These are phyloP conservation scores for Hirundo rustica DNA, from an alignment of 2,797 vertebrate species.

Conservation along the genomic window DNA sequence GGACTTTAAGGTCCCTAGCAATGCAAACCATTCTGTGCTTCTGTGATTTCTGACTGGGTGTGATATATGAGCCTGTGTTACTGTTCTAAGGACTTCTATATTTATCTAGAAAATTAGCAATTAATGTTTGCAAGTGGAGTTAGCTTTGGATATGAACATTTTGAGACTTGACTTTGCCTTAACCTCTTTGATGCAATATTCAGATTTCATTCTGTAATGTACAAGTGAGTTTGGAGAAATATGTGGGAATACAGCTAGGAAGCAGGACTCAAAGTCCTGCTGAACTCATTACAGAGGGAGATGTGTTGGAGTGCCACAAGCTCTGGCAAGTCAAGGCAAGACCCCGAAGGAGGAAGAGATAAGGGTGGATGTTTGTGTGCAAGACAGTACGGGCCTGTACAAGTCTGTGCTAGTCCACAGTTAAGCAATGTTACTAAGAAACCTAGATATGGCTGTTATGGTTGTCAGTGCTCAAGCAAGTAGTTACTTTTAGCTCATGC, in stretches of 20 bases:
- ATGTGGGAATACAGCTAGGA: neutral
- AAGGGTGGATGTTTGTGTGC: neutral
- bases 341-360: neutral
- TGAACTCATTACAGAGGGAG: no score
- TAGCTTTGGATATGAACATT: neutral
- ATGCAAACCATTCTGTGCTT: neutral
- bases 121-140: neutral
- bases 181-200: neutral
- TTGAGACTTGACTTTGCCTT: neutral
- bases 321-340: neutral
- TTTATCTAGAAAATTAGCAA: neutral
- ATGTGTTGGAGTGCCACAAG: no score
- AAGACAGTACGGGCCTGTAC: neutral
- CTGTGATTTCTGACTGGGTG: neutral
- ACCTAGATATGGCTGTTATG: neutral
- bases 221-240: neutral
- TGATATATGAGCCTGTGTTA: neutral
- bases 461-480: neutral
- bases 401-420: neutral
- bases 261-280: neutral
- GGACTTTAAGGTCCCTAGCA: neutral
- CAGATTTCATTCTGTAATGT: slow-evolving; percentile 12
- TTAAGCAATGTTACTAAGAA: neutral
- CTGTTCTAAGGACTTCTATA: neutral
- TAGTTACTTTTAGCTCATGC: neutral